Percentiles rank a stretch among this genome's conserved stretches.
These are phyloP conservation scores for Crematogaster levior DNA, from an alignment of 2,888 invertebrate genomes.

Conservation along the genomic window DNA sequence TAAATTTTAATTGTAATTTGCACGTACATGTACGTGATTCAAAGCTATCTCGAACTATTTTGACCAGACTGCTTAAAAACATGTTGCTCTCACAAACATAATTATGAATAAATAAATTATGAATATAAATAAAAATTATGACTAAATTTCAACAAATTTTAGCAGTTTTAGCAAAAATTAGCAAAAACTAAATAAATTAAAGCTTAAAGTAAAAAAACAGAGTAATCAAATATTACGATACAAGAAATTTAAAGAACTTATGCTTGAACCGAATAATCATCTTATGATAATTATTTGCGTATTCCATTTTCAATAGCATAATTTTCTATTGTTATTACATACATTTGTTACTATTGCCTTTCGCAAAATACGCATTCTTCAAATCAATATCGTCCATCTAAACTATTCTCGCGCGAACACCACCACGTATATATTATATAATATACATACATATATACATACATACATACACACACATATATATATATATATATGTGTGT, in stretches of 20 bases:
- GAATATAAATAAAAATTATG: not conserved
- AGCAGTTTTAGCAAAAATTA: not conserved
- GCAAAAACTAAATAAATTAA: not conserved
- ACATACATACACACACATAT: too few species aligned
- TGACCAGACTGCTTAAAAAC: not conserved
- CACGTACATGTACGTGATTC: not conserved
- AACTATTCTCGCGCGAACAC: constrained; percentile 53
- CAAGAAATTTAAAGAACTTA: not conserved
- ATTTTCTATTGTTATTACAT: not conserved
- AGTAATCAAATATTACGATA: not conserved
- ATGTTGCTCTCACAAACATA: not conserved
- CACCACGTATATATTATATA: constrained; percentile 51
- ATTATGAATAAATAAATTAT: not conserved
- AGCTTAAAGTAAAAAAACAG: not conserved
- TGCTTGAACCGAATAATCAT: not conserved
- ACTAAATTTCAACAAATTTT: not conserved
- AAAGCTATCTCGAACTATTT: not conserved
- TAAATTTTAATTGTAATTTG: not conserved
- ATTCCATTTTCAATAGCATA: not conserved
- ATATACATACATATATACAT: too few species aligned
- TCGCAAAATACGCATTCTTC: not conserved
- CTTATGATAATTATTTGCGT: not conserved
- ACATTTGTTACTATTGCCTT: not conserved
- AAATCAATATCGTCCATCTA: not conserved
- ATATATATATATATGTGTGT: not conserved